Percentiles rank a stretch among this genome's conserved stretches.
These are phyloP conservation scores for Parotia lawesii DNA, from an alignment of 2,113 vertebrate genomes.

Conservation along the genomic window DNA sequence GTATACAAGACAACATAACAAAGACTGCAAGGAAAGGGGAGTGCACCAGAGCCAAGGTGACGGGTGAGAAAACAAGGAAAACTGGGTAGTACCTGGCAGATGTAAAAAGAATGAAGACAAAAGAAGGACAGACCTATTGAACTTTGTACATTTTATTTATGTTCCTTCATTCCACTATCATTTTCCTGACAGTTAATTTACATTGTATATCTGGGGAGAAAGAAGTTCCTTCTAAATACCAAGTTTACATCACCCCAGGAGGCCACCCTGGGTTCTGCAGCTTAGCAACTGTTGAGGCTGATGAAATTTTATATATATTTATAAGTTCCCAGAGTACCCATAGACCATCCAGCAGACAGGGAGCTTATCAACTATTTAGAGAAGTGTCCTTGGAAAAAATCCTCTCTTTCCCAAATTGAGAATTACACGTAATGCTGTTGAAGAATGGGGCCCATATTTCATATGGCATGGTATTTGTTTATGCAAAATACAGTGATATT, in stretches of 20 bases:
- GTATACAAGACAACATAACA: neutral
- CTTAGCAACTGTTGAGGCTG: neutral
- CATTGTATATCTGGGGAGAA: neutral
- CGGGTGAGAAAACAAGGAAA: neutral
- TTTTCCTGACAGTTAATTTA: neutral
- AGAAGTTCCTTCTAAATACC: neutral
- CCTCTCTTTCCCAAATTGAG: neutral
- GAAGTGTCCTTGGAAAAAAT: neutral
- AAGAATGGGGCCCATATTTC: neutral
- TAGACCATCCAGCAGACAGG: neutral
- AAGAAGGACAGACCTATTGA: neutral
- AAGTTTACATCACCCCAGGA: neutral
- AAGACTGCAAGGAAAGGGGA: neutral
- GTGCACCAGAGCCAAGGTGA: neutral
- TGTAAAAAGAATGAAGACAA: neutral
- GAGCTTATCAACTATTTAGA: conserved; percentile 14
- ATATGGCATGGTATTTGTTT: neutral
- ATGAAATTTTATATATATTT: neutral
- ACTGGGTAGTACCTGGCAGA: neutral
- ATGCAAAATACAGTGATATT: neutral
- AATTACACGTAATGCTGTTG: neutral
- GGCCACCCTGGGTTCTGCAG: neutral
- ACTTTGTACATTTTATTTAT: neutral
- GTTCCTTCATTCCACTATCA: neutral
- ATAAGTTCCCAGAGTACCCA: neutral